phyloP scores from a whole-genome alignment of 2,888 invertebrate species.

The Mythimna albipuncta region DNA sequence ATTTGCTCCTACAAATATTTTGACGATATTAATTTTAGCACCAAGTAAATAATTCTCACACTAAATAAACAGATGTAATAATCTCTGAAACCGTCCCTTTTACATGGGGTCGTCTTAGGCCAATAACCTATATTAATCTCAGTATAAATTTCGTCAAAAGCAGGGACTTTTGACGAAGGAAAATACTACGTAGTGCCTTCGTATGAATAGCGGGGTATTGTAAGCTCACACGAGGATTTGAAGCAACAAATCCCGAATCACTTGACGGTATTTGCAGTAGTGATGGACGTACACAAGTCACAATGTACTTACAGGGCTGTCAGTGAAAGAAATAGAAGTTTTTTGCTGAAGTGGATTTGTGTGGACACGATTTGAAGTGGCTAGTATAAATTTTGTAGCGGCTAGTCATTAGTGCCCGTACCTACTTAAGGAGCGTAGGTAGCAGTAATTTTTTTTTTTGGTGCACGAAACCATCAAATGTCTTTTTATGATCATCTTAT shows the following conservation, averaged over 20 bases:
- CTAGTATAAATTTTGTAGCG: neutral
- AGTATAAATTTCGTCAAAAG: constrained; percentile 20
- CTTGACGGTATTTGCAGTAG: constrained; percentile 68
- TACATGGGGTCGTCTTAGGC: neutral
- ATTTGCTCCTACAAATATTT: neutral
- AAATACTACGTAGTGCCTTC: constrained; percentile 18
- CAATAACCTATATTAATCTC: constrained; percentile 19
- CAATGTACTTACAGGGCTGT: constrained; percentile 49
- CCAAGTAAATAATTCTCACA: neutral
- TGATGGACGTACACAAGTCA: constrained; percentile 69
- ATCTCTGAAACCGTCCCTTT: constrained; percentile 12
- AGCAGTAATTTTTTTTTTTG: too few relatives aligned
- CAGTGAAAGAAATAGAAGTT: constrained; percentile 30
- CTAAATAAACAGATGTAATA: neutral
- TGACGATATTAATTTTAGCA: neutral
- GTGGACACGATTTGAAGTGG: constrained; percentile 9
- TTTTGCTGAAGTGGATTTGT: constrained; percentile 2
- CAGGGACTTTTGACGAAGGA: constrained; percentile 29
- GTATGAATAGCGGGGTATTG: constrained; percentile 43
- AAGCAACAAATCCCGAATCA: constrained; percentile 71
- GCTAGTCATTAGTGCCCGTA: too few relatives aligned
- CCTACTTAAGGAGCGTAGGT: too few relatives aligned
- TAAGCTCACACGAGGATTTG: constrained; percentile 51
- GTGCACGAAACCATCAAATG: too few relatives aligned
- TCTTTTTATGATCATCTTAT: too few relatives aligned